Base-by-base conservation (phyloP, 2,888 invertebrate species). In the Drepanosiphum platanoidis region DNA sequence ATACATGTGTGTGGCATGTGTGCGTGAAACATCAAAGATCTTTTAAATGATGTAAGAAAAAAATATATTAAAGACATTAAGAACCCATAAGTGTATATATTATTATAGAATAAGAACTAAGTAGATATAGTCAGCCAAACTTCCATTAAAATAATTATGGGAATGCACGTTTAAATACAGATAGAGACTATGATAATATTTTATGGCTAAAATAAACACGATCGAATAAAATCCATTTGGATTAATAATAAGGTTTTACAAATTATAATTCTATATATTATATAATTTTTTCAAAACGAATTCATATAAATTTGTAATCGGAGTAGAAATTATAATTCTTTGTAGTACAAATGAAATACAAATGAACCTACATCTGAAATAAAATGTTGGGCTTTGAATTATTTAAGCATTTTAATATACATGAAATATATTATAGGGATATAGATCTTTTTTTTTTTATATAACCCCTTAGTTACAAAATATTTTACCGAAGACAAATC, bases 191-290 rank as follows among this genome's bases (percentile, higher is more conserved):
- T 34, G 34, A 75, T 27, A 75, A 75, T 75, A n/a, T 61, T 27
- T 77, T 77, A 36, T 61, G 36, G 3, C 27, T 4, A 39, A 77
- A 64, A 18, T 61, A 27, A 77, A 64, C 77, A 27, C 4, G 61
- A 30, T 52, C n/a, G 32, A 15, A 46, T n/a, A 27, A 81, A 66
- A 52, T 71, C 58, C 70, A 81, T 52, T 81, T 30, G 70, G 70
- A 81, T 81, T 81, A 70, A 58, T 70, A 18, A 52, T 52, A 52
- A 7, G 70, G 58, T 70, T 71, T 71, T 81, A 58, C 36, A 70
- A n/a, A n/a, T n/a, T n/a, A n/a, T 77, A 61, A 77, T 77, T 64
- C 34, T 52, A 64, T 77, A 77, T 77, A 61, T 77, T 61, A 61
- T 61, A 61, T 36, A 1, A 22, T 36, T 7, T 22, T 32, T 22